Percentiles rank a stretch among this genome's conserved stretches.
phyloP scores from a whole-genome alignment of 1,140 invertebrate species.

The Euschistus heros region DNA sequence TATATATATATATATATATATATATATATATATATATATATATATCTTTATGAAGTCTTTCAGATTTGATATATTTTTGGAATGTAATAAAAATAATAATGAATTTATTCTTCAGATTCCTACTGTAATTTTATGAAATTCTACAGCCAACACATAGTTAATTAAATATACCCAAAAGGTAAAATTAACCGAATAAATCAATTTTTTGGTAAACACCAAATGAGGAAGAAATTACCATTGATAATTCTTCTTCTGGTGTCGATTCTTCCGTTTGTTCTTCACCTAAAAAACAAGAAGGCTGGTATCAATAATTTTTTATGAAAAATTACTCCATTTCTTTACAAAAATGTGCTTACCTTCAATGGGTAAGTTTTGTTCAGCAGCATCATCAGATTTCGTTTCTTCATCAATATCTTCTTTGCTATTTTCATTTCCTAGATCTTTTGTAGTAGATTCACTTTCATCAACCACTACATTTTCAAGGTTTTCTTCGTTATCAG shows the following conservation, averaged over 20 bases:
- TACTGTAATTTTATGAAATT: too few species aligned
- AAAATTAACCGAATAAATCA: too few species aligned
- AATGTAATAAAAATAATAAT: too few species aligned
- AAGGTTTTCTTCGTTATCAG: slow-evolving; percentile 18
- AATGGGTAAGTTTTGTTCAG: slow-evolving; percentile 23
- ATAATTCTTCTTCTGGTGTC: slow-evolving; percentile 4
- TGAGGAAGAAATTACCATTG: slow-evolving; percentile 10
- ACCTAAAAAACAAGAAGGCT: neutral
- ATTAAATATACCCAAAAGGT: too few species aligned
- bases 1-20: too few species aligned
- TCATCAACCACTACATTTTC: neutral
- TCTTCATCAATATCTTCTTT: slow-evolving; percentile 21
- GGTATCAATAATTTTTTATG: slow-evolving; percentile 23
- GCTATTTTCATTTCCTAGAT: slow-evolving; percentile 17
- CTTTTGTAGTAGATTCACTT: slow-evolving; percentile 7
- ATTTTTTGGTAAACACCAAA: too few species aligned
- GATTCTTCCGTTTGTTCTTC: slow-evolving; percentile 20
- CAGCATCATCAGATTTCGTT: slow-evolving; percentile 22
- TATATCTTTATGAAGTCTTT: too few species aligned
- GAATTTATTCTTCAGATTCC: too few species aligned
- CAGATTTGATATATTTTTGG: too few species aligned
- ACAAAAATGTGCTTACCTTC: slow-evolving; percentile 18
- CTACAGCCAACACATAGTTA: too few species aligned
- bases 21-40: too few species aligned
- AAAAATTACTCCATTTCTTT: slow-evolving; percentile 19